phyloP scores from a whole-genome alignment of 37 sponge, comb jelly and placozoan genomes.

The Cladorhizidae sp. region DNA sequence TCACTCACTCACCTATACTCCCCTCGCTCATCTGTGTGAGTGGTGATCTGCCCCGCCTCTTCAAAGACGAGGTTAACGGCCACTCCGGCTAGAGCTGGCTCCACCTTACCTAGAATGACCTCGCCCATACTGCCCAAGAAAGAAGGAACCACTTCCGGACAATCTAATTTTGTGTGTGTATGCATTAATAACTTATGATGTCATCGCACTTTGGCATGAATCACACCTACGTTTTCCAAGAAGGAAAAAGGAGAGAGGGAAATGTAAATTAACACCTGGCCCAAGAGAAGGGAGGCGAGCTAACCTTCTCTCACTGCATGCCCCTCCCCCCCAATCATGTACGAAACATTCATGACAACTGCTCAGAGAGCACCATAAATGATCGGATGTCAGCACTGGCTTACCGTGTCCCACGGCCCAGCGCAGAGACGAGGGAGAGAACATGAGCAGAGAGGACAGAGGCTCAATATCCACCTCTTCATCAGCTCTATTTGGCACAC shows the following conservation, averaged over 20 bases:
- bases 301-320: no score
- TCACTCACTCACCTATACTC: slow-evolving; percentile 41
- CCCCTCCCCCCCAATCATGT: no score
- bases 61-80: slow-evolving; percentile 18
- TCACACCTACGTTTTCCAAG: no score
- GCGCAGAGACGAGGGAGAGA: slow-evolving; percentile 20
- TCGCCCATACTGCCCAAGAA: slow-evolving; percentile 68
- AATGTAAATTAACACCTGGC: no score
- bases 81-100: slow-evolving; percentile 65
- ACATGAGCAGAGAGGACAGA: slow-evolving; percentile 45
- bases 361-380: no score
- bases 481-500: slow-evolving; percentile 11
- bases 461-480: slow-evolving; percentile 53
- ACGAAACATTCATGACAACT: no score
- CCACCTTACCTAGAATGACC: slow-evolving; percentile 53
- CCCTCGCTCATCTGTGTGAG: slow-evolving; percentile 56
- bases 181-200: no score
- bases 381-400: no score
- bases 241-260: no score
- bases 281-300: no score
- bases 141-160: slow-evolving; percentile 65
- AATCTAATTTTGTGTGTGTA: slow-evolving; percentile 30
- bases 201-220: no score
- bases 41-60: neutral
- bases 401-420: slow-evolving; percentile 33